These are phyloP conservation scores for Aphidius gifuensis DNA, from an alignment of 1,140 invertebrate species.

Conservation along the genomic window DNA sequence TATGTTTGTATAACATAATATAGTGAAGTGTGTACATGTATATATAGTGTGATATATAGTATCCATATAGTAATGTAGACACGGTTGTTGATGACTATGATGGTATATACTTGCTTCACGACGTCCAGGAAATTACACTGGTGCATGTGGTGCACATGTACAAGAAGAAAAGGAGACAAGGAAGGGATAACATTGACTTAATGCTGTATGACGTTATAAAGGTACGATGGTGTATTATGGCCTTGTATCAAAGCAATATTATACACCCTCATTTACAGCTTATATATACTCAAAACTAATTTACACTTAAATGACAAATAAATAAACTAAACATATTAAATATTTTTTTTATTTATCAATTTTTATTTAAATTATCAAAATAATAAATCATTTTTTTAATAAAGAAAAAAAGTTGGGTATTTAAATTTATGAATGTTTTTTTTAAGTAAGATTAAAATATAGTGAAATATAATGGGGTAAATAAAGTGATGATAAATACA, in stretches of 20 bases:
- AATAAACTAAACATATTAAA: too few species aligned
- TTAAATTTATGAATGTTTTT: too few species aligned
- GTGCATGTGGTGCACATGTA: background rate
- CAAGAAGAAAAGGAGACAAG: background rate
- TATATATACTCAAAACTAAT: background rate
- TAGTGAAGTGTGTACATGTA: background rate
- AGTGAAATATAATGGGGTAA: too few species aligned
- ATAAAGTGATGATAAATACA: background rate
- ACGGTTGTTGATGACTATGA: conserved; percentile 14
- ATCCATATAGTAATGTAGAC: too few species aligned
- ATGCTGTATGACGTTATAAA: conserved; percentile 18
- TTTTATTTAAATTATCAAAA: too few species aligned
- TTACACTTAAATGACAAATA: too few species aligned
- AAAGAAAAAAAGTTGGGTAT: too few species aligned
- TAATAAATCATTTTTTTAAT: too few species aligned
- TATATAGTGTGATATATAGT: too few species aligned
- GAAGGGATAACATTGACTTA: conserved; percentile 14
- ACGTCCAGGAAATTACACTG: conserved; percentile 17
- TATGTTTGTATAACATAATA: background rate
- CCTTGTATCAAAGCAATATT: background rate
- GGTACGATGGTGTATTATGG: conserved; percentile 2
- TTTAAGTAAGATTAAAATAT: too few species aligned
- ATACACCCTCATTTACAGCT: background rate
- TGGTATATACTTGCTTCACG: background rate
- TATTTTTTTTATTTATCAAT: too few species aligned